phyloP scores from a whole-genome alignment of 1,140 invertebrate species.

The Pogonomyrmex barbatus region DNA sequence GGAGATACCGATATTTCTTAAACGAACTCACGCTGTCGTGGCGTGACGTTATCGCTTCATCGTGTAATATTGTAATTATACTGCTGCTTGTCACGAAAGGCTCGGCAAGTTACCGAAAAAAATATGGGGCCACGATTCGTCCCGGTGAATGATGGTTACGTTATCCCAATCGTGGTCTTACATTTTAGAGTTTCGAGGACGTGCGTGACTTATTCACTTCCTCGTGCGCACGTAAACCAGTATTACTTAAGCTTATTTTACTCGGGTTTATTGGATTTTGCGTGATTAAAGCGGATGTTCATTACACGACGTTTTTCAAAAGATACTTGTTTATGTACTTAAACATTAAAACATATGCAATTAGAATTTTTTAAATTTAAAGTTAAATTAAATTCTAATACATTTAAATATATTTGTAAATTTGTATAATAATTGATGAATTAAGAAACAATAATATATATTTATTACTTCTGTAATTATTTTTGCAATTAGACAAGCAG shows the following conservation, averaged over 20 bases:
- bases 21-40: conserved; percentile 58
- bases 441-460: not conserved
- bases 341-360: not conserved
- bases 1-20: conserved; percentile 45
- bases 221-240: not conserved
- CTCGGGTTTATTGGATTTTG: conserved; percentile 47
- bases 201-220: conserved; percentile 70
- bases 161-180: conserved; percentile 52
- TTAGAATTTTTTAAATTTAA: not conserved
- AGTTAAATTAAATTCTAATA: conserved; percentile 4
- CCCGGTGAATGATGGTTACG: conserved; percentile 67
- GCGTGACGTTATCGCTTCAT: conserved; percentile 73
- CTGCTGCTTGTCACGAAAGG: conserved; percentile 74
- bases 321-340: not conserved
- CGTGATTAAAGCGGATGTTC: conserved; percentile 52
- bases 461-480: not conserved
- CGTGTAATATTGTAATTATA: conserved; percentile 82
- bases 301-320: not conserved
- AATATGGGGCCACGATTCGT: conserved; percentile 67
- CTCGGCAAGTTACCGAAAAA: conserved; percentile 58
- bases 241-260: conserved; percentile 24
- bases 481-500: not conserved
- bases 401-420: not conserved
- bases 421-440: not conserved
- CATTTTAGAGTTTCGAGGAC: conserved; percentile 64